Percentiles rank a stretch among this genome's conserved stretches.
Evolutionary conservation across 1,140 invertebrate species (phyloP).

Genomic region (Drosophila chauvacae): DNA sequence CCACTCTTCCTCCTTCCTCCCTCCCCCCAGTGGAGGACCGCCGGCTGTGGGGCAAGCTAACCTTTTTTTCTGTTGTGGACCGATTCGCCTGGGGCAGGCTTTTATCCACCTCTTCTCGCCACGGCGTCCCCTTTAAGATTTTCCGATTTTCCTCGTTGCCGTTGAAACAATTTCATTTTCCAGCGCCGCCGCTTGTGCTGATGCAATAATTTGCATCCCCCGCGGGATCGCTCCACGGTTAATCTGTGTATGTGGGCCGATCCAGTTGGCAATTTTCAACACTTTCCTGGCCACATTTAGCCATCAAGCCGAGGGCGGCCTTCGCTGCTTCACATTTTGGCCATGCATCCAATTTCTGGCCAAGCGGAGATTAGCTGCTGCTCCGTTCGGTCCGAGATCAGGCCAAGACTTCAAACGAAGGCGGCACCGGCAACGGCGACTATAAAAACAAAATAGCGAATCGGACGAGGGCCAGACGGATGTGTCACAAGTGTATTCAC

Average conservation of each 20-base stretch:
- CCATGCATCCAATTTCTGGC: slow-evolving; percentile 36
- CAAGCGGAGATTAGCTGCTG: slow-evolving; percentile 31
- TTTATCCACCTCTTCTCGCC: slow-evolving; percentile 15
- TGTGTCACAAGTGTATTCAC: slow-evolving; percentile 35
- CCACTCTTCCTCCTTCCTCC: slow-evolving; percentile 10
- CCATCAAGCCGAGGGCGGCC: slow-evolving; percentile 8
- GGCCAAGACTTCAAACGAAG: slow-evolving; percentile 37
- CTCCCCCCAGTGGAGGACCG: slow-evolving; percentile 15
- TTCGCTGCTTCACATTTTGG: slow-evolving; percentile 42
- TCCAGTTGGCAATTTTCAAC: slow-evolving; percentile 46
- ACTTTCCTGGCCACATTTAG: slow-evolving; percentile 44
- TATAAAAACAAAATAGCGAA: slow-evolving; percentile 13
- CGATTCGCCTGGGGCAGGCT: slow-evolving; percentile 39
- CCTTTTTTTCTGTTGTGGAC: slow-evolving; percentile 42
- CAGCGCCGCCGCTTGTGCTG: slow-evolving; percentile 32
- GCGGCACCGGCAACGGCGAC: slow-evolving; percentile 18
- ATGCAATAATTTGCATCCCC: slow-evolving; percentile 72
- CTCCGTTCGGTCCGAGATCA: slow-evolving; percentile 10
- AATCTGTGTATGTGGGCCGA: slow-evolving; percentile 44
- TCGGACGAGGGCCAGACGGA: slow-evolving; percentile 19
- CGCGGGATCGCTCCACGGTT: slow-evolving; percentile 8
- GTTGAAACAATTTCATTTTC: slow-evolving; percentile 69
- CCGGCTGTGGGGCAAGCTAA: slow-evolving; percentile 64
- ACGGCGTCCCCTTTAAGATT: neutral
- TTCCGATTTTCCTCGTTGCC: slow-evolving; percentile 23